Evolutionary conservation across 2,888 invertebrate species (phyloP).

Genomic region (Cheilosia urbana): DNA sequence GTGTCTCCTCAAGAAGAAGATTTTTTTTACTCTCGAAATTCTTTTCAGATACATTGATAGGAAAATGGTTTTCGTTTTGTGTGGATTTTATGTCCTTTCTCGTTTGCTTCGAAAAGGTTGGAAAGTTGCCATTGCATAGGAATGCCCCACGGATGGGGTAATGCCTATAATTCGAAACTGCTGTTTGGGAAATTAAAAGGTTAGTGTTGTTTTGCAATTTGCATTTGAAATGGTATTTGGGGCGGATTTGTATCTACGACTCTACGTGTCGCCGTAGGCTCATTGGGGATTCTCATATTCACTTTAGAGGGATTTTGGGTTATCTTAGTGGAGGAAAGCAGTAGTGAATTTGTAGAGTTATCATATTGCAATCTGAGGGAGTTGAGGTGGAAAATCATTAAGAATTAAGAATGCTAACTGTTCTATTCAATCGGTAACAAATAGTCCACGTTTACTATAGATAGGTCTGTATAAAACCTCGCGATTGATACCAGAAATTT

Average conservation of each 20-base stretch:
- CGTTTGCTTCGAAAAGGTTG: conserved; percentile 23
- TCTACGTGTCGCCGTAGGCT: not conserved
- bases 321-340: no score
- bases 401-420: no score
- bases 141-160: conserved; percentile 22
- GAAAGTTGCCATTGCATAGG: conserved; percentile 40
- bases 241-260: conserved; percentile 24
- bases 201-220: conserved; percentile 52
- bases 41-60: conserved; percentile 34
- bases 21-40: conserved; percentile 49
- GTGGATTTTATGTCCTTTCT: not conserved
- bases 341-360: no score
- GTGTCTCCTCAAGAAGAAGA: conserved; percentile 38
- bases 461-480: no score
- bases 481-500: no score
- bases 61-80: conserved; percentile 7
- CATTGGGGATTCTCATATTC: not conserved
- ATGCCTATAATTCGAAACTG: conserved; percentile 36
- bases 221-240: not conserved
- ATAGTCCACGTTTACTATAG: no score
- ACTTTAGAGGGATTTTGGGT: not conserved
- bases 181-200: conserved; percentile 64
- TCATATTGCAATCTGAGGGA: no score
- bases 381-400: no score
- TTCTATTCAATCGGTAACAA: no score